Evolutionary conservation across 2,888 invertebrate species (phyloP), one percentile per base, ranked within the genome.

Genomic region (Oegoconia quadripuncta): DNA sequence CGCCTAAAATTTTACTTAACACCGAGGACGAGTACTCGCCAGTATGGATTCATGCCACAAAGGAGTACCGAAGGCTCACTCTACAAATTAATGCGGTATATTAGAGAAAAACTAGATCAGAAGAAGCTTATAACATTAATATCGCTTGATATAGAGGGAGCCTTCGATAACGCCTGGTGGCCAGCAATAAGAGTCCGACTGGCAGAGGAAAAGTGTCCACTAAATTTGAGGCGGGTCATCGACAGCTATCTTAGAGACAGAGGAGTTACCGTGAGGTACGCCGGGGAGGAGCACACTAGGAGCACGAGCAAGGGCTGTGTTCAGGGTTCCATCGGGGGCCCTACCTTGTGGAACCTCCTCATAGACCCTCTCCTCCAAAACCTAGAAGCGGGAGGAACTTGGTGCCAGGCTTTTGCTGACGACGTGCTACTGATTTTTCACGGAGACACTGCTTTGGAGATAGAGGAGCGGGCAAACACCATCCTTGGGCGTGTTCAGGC

Each of bases 401-500:
- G n/a, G 9, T 25, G 25, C n/a, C 25, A 25, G n/a, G 25, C 25
- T 3, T 25, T 8, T 11, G 25, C 25, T n/a, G 25, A 25, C n/a
- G 25, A 25, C 25, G 25, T 25, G n/a, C n/a, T 45, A 0, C 12
- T 49, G 3, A 26, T 44, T 0, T 26, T 50, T 4, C 39, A 42
- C 4, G 45, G 41, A 0, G 16, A 41, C 2, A 44, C 46, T 0
- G 46, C 37, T 2, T 2, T 14, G 0, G 44, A 40, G 2, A 14
- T 52, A 0, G 17, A 44, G 15, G 5, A 7, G 12, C 18, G 14
- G 0, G 45, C 49, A 1, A 51, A 49, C 37, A 42, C 37, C 14
- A 42, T 44, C 2, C 48, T 52, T n/a, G 42, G 14, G 3, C 14
- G 35, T 41, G 44, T 48, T 29, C 37, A 15, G 34, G 29, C 0